These are phyloP conservation scores for Plectropomus leopardus DNA, from an alignment of 2,113 vertebrate species.

Conservation along the genomic window DNA sequence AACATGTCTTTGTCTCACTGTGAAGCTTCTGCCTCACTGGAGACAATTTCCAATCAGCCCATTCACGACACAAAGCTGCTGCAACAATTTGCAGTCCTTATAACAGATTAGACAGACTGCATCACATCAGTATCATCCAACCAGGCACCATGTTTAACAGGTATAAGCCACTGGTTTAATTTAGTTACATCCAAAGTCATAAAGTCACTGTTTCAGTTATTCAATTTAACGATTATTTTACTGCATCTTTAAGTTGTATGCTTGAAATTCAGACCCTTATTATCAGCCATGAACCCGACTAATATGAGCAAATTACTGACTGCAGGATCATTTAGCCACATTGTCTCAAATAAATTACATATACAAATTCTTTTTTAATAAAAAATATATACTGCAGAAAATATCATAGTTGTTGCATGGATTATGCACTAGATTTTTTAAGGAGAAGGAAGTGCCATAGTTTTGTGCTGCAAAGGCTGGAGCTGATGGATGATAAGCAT, in stretches of 20 bases:
- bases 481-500: slow-evolving; percentile 12
- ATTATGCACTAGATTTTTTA: neutral
- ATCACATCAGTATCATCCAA: neutral
- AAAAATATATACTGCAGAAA: neutral
- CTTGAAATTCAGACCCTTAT: neutral
- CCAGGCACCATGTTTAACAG: neutral
- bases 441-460: neutral
- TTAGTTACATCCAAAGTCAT: neutral
- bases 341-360: neutral
- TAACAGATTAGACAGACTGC: neutral
- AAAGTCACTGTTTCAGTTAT: neutral
- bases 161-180: too few species aligned
- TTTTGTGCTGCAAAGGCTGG: neutral
- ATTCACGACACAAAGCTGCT: slow-evolving; percentile 8
- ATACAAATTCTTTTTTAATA: neutral
- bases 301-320: neutral
- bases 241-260: neutral
- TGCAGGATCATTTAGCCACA: neutral
- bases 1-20: neutral
- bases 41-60: slow-evolving; percentile 14
- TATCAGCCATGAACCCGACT: neutral
- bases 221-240: neutral
- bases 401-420: neutral
- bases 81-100: slow-evolving; percentile 6
- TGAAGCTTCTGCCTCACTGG: neutral